Conservation (phyloP, 2,797 vertebrate species). For the Syngnathus rostellatus region DNA sequence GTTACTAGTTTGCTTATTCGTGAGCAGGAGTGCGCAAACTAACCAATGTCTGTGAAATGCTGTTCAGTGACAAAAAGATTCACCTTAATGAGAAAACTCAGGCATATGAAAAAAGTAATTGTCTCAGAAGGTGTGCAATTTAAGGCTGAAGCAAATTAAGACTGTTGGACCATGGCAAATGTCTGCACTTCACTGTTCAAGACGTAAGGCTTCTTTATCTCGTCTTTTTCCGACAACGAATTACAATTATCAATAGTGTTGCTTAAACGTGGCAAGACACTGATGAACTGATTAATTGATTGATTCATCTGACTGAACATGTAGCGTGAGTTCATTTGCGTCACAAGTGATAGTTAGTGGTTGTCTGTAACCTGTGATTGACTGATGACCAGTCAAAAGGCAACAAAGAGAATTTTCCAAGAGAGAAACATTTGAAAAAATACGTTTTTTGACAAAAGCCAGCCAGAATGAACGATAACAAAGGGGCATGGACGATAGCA, state of each 20-base stretch:
- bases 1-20: not conserved
- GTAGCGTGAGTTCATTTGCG: not conserved
- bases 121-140: not conserved
- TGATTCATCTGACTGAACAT: not conserved
- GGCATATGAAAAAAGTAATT: not conserved
- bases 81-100: not conserved
- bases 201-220: not conserved
- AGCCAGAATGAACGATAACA: not conserved
- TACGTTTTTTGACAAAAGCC: slow-evolving; percentile 17
- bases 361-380: too few relatives aligned
- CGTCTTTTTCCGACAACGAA: not conserved
- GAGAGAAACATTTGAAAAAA: slow-evolving; percentile 13
- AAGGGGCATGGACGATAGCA: slow-evolving; percentile 16
- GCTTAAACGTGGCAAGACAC: not conserved
- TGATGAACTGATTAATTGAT: not conserved
- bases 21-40: not conserved
- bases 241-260: not conserved
- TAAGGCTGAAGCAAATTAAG: not conserved
- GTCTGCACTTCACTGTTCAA: not conserved
- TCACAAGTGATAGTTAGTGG: too few relatives aligned
- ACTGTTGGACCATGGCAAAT: not conserved
- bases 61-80: not conserved
- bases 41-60: not conserved
- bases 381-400: too few relatives aligned
- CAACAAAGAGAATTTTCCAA: not conserved